Conservation (phyloP, 2,888 invertebrate species). For the Ptilodon capucinus region DNA sequence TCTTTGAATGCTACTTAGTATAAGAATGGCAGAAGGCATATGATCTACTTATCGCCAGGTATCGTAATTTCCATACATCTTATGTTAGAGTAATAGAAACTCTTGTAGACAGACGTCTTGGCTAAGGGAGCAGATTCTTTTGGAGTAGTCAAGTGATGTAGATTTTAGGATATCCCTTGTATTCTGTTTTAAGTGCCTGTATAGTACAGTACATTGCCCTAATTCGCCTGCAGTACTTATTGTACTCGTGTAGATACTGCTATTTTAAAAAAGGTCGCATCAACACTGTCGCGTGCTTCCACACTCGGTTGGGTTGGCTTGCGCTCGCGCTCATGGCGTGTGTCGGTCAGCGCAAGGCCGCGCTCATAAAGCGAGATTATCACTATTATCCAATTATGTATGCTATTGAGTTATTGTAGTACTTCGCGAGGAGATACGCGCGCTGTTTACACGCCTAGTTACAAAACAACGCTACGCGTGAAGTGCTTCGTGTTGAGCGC, state of each 20-base stretch:
- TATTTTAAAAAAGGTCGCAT: background rate
- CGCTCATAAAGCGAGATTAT: slow-evolving; percentile 55
- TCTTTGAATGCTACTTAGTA: too few species aligned
- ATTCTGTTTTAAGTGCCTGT: too few species aligned
- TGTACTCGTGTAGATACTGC: background rate
- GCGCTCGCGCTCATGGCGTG: background rate
- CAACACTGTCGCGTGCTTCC: slow-evolving; percentile 8
- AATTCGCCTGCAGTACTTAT: too few species aligned
- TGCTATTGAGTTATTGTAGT: slow-evolving; percentile 59
- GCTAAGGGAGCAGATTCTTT: too few species aligned
- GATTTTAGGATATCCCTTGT: too few species aligned
- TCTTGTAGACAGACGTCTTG: too few species aligned
- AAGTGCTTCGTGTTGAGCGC: slow-evolving; percentile 13
- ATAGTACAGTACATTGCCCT: too few species aligned
- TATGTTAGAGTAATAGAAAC: too few species aligned
- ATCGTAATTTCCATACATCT: too few species aligned
- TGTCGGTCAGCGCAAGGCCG: slow-evolving; percentile 61
- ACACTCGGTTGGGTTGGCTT: slow-evolving; percentile 24
- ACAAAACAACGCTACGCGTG: slow-evolving; percentile 32
- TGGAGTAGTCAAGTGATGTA: too few species aligned
- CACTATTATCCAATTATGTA: slow-evolving; percentile 72
- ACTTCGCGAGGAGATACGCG: slow-evolving; percentile 43
- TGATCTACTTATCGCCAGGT: too few species aligned
- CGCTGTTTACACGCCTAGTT: slow-evolving; percentile 39
- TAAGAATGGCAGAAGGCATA: too few species aligned